Evolutionary conservation across 1,140 invertebrate species (phyloP).

Genomic region (Drosophila suzukii): DNA sequence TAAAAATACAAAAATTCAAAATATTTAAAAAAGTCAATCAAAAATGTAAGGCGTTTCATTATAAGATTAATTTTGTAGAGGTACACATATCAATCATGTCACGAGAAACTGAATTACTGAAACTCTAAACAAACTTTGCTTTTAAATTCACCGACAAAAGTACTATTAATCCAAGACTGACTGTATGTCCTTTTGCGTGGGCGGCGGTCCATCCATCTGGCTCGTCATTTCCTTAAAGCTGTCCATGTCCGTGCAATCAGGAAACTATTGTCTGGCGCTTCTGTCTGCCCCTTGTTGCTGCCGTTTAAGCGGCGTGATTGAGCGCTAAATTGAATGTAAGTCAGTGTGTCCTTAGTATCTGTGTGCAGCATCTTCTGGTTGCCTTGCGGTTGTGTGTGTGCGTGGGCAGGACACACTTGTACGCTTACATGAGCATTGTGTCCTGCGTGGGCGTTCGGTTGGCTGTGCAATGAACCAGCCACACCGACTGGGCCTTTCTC

Average conservation of each 20-base stretch:
- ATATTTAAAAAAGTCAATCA: no score
- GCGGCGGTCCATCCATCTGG: constrained; percentile 1
- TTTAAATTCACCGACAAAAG: no score
- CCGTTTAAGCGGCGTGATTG: constrained; percentile 68
- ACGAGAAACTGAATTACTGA: no score
- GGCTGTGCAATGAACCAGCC: constrained; percentile 40
- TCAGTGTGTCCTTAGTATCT: constrained; percentile 13
- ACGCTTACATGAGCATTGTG: constrained; percentile 32
- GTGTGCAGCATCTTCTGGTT: constrained; percentile 3
- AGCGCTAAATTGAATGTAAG: constrained; percentile 67
- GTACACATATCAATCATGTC: no score
- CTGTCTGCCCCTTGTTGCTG: constrained; percentile 35
- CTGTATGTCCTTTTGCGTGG: constrained; percentile 6
- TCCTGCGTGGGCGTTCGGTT: constrained; percentile 25
- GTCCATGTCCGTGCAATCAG: constrained; percentile 68
- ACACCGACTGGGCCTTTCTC: constrained; percentile 13
- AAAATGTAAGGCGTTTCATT: no score
- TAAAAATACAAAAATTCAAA: no score
- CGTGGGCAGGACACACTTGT: constrained; percentile 29
- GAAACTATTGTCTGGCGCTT: constrained; percentile 65
- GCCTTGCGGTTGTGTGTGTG: constrained; percentile 1
- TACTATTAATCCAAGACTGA: not conserved
- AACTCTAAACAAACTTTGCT: no score
- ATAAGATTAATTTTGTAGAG: no score
- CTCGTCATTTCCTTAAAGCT: constrained; percentile 71